Conservation (phyloP, 2,888 invertebrate genomes). For the Sesamia inferens region DNA sequence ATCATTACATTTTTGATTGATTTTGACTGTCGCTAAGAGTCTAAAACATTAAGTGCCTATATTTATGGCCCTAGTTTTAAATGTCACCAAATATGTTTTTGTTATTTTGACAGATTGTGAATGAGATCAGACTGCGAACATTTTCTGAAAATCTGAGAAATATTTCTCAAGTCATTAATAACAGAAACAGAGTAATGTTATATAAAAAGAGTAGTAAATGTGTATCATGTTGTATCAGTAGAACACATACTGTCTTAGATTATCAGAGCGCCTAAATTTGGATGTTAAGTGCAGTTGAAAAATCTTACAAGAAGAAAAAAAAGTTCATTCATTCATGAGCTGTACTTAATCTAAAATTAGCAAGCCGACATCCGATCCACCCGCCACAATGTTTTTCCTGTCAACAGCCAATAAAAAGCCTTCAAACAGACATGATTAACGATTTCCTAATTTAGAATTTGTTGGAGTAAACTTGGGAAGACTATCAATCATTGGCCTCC, state of each 20-base stretch:
- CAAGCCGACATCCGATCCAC: constrained; percentile 41
- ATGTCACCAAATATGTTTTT: too few species aligned
- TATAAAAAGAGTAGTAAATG: too few species aligned
- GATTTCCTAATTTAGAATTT: constrained; percentile 66
- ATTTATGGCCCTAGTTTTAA: too few species aligned
- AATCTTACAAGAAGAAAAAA: not conserved
- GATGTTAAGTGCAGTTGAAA: not conserved
- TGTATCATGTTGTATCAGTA: too few species aligned
- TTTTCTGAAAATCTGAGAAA: too few species aligned
- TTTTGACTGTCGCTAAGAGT: too few species aligned
- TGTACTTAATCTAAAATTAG: constrained; percentile 13
- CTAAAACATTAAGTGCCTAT: too few species aligned
- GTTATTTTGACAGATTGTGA: not conserved
- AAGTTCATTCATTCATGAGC: not conserved
- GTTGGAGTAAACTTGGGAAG: constrained; percentile 49
- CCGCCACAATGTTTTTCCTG: constrained; percentile 55
- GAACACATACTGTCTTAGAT: not conserved
- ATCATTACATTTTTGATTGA: too few species aligned
- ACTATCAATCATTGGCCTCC: constrained; percentile 52
- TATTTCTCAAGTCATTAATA: too few species aligned
- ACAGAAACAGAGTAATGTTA: too few species aligned
- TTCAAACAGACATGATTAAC: constrained; percentile 67
- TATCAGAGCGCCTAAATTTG: not conserved
- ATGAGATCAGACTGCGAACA: too few species aligned
- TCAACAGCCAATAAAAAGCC: constrained; percentile 63